A percentile compares a stretch with the other conserved stretches of the same genome.
phyloP scores from a whole-genome alignment of 2,797 vertebrate genomes.

The Sitta carolinensis region DNA sequence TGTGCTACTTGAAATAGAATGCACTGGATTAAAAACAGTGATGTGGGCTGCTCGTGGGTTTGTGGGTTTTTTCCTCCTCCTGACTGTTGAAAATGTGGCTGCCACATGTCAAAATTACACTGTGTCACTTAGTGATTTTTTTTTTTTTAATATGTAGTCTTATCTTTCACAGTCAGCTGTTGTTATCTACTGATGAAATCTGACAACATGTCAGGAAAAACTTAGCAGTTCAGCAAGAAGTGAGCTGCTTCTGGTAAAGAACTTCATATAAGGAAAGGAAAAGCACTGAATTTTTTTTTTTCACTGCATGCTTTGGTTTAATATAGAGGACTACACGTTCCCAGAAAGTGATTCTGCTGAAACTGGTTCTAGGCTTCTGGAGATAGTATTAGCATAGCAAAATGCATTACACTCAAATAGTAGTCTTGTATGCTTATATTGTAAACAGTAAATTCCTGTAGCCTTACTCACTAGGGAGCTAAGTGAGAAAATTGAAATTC shows the following conservation, averaged over 20 bases:
- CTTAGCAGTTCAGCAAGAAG: not conserved
- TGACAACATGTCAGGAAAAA: constrained; percentile 45
- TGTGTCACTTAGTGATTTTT: not conserved
- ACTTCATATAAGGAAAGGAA: not conserved
- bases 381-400: not conserved
- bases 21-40: not conserved
- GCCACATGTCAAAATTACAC: constrained; percentile 15
- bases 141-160: not conserved
- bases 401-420: not conserved
- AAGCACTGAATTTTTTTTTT: not conserved
- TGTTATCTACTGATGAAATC: constrained; percentile 26
- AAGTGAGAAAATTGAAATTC: not conserved
- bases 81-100: constrained; percentile 17
- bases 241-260: not conserved
- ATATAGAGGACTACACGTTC: not conserved
- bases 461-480: not conserved
- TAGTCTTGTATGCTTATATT: not conserved
- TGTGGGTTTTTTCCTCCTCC: not conserved
- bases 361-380: not conserved
- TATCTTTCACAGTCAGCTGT: constrained; percentile 20
- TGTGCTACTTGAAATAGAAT: not conserved
- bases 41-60: not conserved
- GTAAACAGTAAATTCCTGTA: not conserved
- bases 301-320: not conserved
- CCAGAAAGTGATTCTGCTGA: not conserved